phyloP scores from a whole-genome alignment of 2,797 vertebrate species.

The Pangasius larnaudii region DNA sequence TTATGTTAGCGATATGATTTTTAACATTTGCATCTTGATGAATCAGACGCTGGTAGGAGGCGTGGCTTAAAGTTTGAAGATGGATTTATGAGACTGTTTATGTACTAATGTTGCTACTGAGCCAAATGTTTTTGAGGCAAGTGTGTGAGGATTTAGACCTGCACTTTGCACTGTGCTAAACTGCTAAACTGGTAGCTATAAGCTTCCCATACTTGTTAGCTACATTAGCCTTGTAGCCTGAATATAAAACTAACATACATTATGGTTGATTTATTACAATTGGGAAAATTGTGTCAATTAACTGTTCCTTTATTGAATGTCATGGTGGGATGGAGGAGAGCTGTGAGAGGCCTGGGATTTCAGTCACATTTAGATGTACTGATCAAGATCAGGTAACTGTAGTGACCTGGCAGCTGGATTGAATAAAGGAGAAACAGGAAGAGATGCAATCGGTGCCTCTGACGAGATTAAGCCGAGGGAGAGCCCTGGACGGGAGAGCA shows the following conservation, averaged over 20 bases:
- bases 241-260: too few species aligned
- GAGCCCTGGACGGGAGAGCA: not conserved
- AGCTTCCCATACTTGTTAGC: not conserved
- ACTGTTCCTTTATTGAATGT: not conserved
- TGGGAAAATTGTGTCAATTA: not conserved
- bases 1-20: not conserved
- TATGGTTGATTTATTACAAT: not conserved
- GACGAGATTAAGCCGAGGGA: conserved; percentile 31
- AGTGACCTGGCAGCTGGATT: conserved; percentile 34
- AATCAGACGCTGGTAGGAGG: not conserved
- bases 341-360: not conserved
- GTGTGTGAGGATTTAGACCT: not conserved
- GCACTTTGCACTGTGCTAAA: not conserved
- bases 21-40: not conserved
- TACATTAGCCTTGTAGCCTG: not conserved
- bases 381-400: conserved; percentile 45
- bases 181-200: not conserved
- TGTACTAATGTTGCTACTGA: not conserved
- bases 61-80: not conserved
- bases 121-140: not conserved
- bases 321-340: not conserved
- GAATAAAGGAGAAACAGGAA: conserved; percentile 51
- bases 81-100: not conserved
- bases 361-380: conserved; percentile 14
- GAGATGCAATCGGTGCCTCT: conserved; percentile 33